These are phyloP conservation scores for Passerculus sandwichensis DNA, from an alignment of 2,797 vertebrate genomes.

Conservation along the genomic window DNA sequence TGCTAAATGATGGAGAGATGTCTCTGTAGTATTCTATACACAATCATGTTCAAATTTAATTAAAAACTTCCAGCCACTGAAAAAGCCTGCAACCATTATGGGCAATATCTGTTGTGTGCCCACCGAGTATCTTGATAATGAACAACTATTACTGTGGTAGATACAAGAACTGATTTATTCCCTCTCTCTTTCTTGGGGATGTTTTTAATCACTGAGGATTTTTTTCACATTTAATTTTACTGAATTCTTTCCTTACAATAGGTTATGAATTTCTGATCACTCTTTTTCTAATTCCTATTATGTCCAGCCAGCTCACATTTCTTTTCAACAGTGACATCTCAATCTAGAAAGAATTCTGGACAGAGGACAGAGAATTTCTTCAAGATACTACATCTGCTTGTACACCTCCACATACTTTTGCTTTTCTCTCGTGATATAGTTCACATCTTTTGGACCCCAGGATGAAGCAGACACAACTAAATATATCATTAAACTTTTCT, in stretches of 20 bases:
- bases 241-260: neutral
- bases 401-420: neutral
- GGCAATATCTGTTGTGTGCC: neutral
- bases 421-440: neutral
- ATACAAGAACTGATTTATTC: neutral
- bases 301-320: neutral
- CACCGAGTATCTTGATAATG: neutral
- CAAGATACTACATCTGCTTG: fast-evolving
- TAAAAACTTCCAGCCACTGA: neutral
- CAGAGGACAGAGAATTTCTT: neutral
- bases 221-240: neutral
- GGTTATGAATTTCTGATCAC: neutral
- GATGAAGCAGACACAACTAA: neutral
- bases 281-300: neutral
- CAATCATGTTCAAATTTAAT: neutral
- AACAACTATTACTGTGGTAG: neutral
- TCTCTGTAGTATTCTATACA: neutral
- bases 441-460: neutral
- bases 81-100: neutral
- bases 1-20: neutral
- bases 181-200: neutral
- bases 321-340: neutral
- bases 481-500: neutral
- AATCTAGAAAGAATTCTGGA: neutral
- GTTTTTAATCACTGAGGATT: neutral